Conservation (phyloP, 2,113 vertebrate genomes). For the Corvus hawaiiensis region DNA sequence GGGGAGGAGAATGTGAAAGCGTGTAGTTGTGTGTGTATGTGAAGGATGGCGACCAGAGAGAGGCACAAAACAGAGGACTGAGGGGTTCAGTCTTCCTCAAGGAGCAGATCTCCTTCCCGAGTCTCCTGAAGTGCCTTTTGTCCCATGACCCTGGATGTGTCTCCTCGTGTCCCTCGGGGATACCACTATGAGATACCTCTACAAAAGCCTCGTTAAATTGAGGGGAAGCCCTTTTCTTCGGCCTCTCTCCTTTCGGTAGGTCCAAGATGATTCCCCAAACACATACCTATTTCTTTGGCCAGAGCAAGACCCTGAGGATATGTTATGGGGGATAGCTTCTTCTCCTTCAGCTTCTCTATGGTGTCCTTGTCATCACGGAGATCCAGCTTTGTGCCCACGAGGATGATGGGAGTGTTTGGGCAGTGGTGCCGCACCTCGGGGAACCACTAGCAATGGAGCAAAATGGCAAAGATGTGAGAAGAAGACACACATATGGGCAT, state of each 20-base stretch:
- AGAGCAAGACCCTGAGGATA: constrained; percentile 81
- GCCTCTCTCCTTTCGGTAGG: neutral
- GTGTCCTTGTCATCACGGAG: constrained; percentile 83
- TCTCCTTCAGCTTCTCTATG: constrained; percentile 83
- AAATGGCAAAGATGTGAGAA: neutral
- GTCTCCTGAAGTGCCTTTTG: neutral
- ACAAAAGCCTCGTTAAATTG: neutral
- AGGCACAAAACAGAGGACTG: neutral
- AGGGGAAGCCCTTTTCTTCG: neutral
- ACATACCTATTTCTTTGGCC: constrained; percentile 81
- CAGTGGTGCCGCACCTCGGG: constrained; percentile 82
- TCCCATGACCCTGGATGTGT: neutral
- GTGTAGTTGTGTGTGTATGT: neutral
- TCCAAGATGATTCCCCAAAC: neutral
- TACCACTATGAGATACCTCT: neutral
- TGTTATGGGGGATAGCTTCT: constrained; percentile 79
- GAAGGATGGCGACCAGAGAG: neutral
- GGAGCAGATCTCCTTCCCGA: neutral
- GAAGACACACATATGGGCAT: neutral
- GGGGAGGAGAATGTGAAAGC: neutral
- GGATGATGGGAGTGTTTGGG: constrained; percentile 81
- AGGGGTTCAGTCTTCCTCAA: neutral
- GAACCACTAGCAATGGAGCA: constrained; percentile 70
- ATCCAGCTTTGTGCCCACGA: constrained; percentile 83
- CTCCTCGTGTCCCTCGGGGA: neutral